phyloP scores from a whole-genome alignment of 2,888 invertebrate genomes.

The Protonemura montana region DNA sequence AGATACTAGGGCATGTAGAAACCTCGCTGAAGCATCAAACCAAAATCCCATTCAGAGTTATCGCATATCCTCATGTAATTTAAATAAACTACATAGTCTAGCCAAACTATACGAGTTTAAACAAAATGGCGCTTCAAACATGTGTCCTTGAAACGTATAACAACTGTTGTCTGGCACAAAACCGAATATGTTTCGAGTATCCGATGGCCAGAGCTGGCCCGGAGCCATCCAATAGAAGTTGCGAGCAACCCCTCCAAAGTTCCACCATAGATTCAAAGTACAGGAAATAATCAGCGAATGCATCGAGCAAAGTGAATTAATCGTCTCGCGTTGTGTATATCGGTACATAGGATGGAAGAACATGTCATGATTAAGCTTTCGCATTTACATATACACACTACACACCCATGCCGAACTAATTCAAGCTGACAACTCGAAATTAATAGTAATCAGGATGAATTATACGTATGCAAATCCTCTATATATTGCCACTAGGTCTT shows the following conservation, averaged over 20 bases:
- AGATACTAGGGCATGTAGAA: too few relatives aligned
- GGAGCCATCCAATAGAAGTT: background rate
- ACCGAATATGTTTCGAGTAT: background rate
- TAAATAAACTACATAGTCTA: too few relatives aligned
- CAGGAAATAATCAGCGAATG: constrained; percentile 38
- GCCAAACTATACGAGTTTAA: too few relatives aligned
- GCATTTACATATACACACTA: constrained; percentile 34
- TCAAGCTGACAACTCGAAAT: constrained; percentile 40
- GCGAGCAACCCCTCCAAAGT: background rate
- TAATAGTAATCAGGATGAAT: constrained; percentile 39
- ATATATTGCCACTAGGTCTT: constrained; percentile 13
- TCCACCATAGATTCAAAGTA: background rate
- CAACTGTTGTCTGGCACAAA: too few relatives aligned
- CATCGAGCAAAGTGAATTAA: constrained; percentile 38
- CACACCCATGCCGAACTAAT: constrained; percentile 23
- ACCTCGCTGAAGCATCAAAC: too few relatives aligned
- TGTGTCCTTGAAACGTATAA: background rate
- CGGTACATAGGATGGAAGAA: constrained; percentile 27
- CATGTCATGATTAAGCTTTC: constrained; percentile 40
- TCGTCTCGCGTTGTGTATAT: background rate
- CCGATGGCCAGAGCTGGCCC: background rate
- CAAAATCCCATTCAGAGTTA: too few relatives aligned
- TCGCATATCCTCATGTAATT: too few relatives aligned
- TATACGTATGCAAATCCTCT: constrained; percentile 39
- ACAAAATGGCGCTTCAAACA: background rate